Base-by-base conservation (phyloP, 1,140 invertebrate species). In the Lasioglossum baleicum region DNA sequence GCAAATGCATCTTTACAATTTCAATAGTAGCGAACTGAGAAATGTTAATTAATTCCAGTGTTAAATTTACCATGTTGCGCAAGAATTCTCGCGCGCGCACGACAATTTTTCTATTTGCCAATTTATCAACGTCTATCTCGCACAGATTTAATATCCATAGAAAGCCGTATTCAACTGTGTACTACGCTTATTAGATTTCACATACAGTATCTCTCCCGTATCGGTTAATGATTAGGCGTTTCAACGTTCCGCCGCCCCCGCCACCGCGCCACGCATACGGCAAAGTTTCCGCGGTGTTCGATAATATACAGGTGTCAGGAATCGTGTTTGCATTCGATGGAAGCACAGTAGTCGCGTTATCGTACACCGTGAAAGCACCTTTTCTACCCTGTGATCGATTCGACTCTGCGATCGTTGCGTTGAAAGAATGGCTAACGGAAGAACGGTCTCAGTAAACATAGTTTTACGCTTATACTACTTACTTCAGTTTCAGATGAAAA, bases 241-340 rank as follows among this genome's bases (percentile, higher is more conserved):
- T 22, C 68, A 67, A 67, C 13, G 20, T 70, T 40, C n/a, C 64
- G 48, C 40, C 26, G 26, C 0, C 26, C 26, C 0, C 26, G 11
- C 44, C 42, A 11, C 44, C 42, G 7, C 13, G 22, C 26, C 15
- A 11, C 63, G 26, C 61, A 31, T 42, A 48, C 31, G 64, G 31
- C 63, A 67, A 83, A 83, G 67, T 83, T 83, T 81, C 65, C 40
- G 66, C 17, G 69, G 66, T 42, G n/a, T n/a, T 67, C 48, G 81
- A 83, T 71, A 81, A 75, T 68, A 58, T 48, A 26, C 6, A 44
- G 35, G 22, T 35, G 58, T 63, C 65, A 40, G 35, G 22, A n/a
- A 51, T 63, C 65, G 2, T 56, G 48, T n/a, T 66, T 31, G 48
- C 53, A 56, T 68, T 22, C 26, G 42, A 26, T 13, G 22, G 15